These are phyloP conservation scores for Leptinotarsa peninsularis DNA, from an alignment of 2,888 invertebrate species.

Conservation along the genomic window DNA sequence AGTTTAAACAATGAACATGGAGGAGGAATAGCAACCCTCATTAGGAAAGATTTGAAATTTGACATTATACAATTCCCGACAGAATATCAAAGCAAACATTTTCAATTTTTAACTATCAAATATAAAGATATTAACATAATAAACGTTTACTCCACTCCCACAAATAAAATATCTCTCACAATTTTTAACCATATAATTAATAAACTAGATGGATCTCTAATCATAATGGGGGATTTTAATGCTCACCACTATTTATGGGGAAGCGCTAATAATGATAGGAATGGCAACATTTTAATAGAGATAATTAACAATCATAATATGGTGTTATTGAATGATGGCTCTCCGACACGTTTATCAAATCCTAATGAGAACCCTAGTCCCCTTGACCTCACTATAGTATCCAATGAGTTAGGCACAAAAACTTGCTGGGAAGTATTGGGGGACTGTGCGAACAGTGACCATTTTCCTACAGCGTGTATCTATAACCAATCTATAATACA, in stretches of 20 bases:
- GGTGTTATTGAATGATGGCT: slow-evolving; percentile 27
- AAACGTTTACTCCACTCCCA: slow-evolving; percentile 25
- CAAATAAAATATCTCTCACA: slow-evolving; percentile 5
- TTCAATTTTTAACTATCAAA: slow-evolving; percentile 2
- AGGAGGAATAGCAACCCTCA: slow-evolving; percentile 9
- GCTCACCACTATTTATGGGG: slow-evolving; percentile 17
- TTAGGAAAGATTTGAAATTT: not conserved
- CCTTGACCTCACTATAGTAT: slow-evolving; percentile 28
- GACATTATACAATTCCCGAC: not conserved
- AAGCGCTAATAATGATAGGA: not conserved
- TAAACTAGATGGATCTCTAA: not conserved
- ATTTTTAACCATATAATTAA: not conserved
- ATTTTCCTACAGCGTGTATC: not conserved
- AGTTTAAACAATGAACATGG: not conserved
- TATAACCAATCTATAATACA: not conserved
- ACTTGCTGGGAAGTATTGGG: not conserved
- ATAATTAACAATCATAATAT: slow-evolving; percentile 3
- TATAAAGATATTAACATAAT: slow-evolving; percentile 19
- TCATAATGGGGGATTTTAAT: slow-evolving; percentile 24
- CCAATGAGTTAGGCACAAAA: not conserved
- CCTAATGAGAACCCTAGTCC: slow-evolving; percentile 12
- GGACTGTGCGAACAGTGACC: not conserved
- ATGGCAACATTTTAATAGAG: not conserved
- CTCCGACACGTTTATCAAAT: slow-evolving; percentile 14
- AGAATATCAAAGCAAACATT: slow-evolving; percentile 18